Conservation (phyloP, 2,113 vertebrate genomes). For the Oreochromis niloticus region DNA sequence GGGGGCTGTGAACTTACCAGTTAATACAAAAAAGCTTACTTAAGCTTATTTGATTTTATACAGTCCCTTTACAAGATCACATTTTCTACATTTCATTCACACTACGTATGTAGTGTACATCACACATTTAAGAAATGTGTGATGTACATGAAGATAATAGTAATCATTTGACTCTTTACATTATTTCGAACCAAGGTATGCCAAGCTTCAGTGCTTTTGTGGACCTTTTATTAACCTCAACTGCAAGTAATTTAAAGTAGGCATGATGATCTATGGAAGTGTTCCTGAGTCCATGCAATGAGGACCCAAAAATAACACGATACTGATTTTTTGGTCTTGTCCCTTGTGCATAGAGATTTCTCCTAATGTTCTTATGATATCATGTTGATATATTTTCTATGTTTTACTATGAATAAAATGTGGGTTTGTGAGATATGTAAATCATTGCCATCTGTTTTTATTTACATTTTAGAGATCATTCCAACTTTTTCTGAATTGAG, state of each 20-base stretch:
- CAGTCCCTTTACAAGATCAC: not conserved
- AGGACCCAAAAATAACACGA: not conserved
- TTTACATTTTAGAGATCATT: not conserved
- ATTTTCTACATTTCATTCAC: not conserved
- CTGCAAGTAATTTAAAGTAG: not conserved
- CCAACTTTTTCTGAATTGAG: not conserved
- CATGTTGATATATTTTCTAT: not conserved
- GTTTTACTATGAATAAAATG: not conserved
- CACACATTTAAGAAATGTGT: not conserved
- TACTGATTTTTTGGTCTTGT: not conserved
- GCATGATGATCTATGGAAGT: not conserved
- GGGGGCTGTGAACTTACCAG: not conserved
- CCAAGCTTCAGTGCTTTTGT: not conserved
- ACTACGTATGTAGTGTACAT: accelerated
- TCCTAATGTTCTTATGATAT: not conserved
- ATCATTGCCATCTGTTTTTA: not conserved
- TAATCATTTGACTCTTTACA: not conserved
- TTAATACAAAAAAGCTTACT: not conserved
- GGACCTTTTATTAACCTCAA: not conserved
- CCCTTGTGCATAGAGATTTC: not conserved
- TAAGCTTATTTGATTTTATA: not conserved
- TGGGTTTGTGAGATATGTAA: not conserved
- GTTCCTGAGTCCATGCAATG: not conserved
- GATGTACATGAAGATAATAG: not conserved
- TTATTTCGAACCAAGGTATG: not conserved